Percentiles rank a stretch among this genome's conserved stretches.
These are phyloP conservation scores for Chrysoperla carnea DNA, from an alignment of 1,140 invertebrate genomes.

Conservation along the genomic window DNA sequence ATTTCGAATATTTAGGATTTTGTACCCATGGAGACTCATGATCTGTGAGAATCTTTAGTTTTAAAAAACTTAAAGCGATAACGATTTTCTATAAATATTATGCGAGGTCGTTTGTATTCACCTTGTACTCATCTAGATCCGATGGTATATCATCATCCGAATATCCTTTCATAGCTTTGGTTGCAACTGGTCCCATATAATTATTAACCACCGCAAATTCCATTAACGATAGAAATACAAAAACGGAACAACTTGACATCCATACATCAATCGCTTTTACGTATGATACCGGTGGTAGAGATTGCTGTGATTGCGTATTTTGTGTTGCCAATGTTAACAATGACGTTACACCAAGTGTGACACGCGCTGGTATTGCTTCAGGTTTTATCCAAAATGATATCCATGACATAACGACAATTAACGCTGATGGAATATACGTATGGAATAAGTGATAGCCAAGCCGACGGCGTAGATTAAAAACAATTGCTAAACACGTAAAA, in stretches of 20 bases:
- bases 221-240: constrained; percentile 83
- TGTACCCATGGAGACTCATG: too few species aligned
- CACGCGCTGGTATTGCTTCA: constrained; percentile 68
- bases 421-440: constrained; percentile 75
- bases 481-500: constrained; percentile 72
- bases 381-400: constrained; percentile 89
- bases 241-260: constrained; percentile 86
- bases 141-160: constrained; percentile 65
- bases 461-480: constrained; percentile 65
- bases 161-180: constrained; percentile 78
- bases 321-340: constrained; percentile 74
- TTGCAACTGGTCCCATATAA: constrained; percentile 74
- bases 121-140: constrained; percentile 58
- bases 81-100: too few species aligned
- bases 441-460: constrained; percentile 79
- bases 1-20: too few species aligned
- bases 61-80: too few species aligned
- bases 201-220: constrained; percentile 86
- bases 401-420: constrained; percentile 87
- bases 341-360: constrained; percentile 67
- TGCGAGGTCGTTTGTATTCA: too few species aligned
- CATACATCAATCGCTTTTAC: constrained; percentile 86
- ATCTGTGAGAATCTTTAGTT: too few species aligned
- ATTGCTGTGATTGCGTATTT: constrained; percentile 78
- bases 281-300: constrained; percentile 76